Percentiles rank a stretch among this genome's conserved stretches.
phyloP scores from a whole-genome alignment of 2,888 invertebrate species.

The Fissipunctia ypsillon region DNA sequence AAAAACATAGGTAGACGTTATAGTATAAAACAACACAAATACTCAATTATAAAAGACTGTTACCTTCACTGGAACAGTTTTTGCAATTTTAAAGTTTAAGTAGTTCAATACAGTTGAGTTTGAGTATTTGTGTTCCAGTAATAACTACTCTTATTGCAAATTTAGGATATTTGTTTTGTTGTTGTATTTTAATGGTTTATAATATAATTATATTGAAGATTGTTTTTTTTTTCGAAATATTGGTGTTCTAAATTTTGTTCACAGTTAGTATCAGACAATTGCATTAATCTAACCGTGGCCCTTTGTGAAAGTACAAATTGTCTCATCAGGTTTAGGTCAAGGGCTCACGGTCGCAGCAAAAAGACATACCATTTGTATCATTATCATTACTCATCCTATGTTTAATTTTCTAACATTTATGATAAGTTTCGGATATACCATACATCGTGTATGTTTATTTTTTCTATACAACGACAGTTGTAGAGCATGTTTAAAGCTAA shows the following conservation, averaged over 20 bases:
- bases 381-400: slow-evolving; percentile 75
- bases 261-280: slow-evolving; percentile 67
- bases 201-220: slow-evolving; percentile 85
- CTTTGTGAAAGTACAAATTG: slow-evolving; percentile 88
- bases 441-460: slow-evolving; percentile 78
- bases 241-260: slow-evolving; percentile 76
- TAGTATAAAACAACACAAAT: slow-evolving; percentile 85
- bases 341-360: slow-evolving; percentile 78
- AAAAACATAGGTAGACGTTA: slow-evolving; percentile 61
- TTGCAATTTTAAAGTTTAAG: slow-evolving; percentile 71
- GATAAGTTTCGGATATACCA: slow-evolving; percentile 67
- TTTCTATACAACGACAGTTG: slow-evolving; percentile 75
- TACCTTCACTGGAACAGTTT: slow-evolving; percentile 74
- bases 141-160: slow-evolving; percentile 74
- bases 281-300: slow-evolving; percentile 70
- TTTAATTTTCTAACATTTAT: slow-evolving; percentile 70
- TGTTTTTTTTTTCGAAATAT: slow-evolving; percentile 76
- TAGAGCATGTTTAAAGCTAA: slow-evolving; percentile 70
- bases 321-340: slow-evolving; percentile 86
- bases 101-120: slow-evolving; percentile 72
- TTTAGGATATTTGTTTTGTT: slow-evolving; percentile 88
- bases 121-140: slow-evolving; percentile 89
- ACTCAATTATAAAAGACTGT: slow-evolving; percentile 84
- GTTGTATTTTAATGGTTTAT: slow-evolving; percentile 89
- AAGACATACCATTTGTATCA: slow-evolving; percentile 79